A percentile compares a stretch with the other conserved stretches of the same genome.
Evolutionary conservation across 2,888 invertebrate species (phyloP).

Genomic region (Megastigmus dorsalis): DNA sequence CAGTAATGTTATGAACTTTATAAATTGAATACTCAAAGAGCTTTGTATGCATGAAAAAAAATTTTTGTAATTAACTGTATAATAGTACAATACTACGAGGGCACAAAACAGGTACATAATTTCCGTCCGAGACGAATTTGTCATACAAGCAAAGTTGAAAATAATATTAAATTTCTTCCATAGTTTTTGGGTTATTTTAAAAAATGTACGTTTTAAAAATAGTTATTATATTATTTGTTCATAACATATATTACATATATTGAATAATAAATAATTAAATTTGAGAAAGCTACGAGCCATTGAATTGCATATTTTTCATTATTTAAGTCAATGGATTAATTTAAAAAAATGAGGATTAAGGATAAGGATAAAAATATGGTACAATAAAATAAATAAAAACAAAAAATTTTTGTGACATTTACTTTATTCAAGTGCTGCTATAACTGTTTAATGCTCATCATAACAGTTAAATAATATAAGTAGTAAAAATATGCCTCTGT

Average conservation of each 20-base stretch:
- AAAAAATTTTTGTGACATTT: conserved; percentile 47
- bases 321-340: neutral
- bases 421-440: conserved; percentile 53
- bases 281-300: too few species aligned
- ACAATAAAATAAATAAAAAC: conserved; percentile 5
- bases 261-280: neutral
- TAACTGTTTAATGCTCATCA: conserved; percentile 50
- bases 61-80: too few species aligned
- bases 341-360: neutral
- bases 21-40: neutral
- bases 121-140: too few species aligned
- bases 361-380: neutral
- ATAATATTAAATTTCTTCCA: neutral
- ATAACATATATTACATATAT: neutral
- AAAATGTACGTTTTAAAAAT: neutral
- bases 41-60: neutral
- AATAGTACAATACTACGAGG: too few species aligned
- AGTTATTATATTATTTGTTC: neutral
- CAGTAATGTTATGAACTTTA: neutral
- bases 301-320: too few species aligned
- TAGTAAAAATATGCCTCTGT: conserved; percentile 62
- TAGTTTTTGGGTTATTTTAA: neutral
- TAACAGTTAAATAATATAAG: conserved; percentile 58
- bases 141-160: neutral
- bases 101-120: too few species aligned